Percentiles rank a stretch among this genome's conserved stretches.
Evolutionary conservation across 1,140 invertebrate genomes (phyloP).

Genomic region (Megalopta genalis): DNA sequence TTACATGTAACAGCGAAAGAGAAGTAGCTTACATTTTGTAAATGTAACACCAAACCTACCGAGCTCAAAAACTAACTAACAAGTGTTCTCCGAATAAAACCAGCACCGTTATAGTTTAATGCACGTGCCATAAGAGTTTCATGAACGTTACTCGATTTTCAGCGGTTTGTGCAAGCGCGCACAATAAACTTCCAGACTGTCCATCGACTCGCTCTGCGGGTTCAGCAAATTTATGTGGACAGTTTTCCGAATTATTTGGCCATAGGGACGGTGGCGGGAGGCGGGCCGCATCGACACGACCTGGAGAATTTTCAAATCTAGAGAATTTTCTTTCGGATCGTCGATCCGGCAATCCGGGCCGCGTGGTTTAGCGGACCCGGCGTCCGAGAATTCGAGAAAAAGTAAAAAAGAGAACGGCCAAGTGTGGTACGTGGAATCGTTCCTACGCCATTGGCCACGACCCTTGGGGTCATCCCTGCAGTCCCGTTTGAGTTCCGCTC

Average conservation of each 20-base stretch:
- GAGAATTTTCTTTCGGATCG: slow-evolving; percentile 31
- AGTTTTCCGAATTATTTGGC: slow-evolving; percentile 18
- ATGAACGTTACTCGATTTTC: too few relatives aligned
- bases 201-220: background rate
- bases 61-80: too few relatives aligned
- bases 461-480: slow-evolving; percentile 28
- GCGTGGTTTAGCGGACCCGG: slow-evolving; percentile 26
- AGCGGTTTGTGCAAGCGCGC: too few relatives aligned
- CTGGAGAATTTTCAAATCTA: slow-evolving; percentile 21
- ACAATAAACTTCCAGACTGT: background rate
- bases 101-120: too few relatives aligned
- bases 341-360: slow-evolving; percentile 10
- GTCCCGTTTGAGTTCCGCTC: slow-evolving; percentile 27
- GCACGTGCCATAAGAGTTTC: too few relatives aligned
- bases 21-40: too few relatives aligned
- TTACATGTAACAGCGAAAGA: too few relatives aligned
- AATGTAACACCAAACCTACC: too few relatives aligned
- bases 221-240: slow-evolving; percentile 2
- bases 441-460: slow-evolving; percentile 47
- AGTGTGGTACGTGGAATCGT: slow-evolving; percentile 38
- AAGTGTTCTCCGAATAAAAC: too few relatives aligned
- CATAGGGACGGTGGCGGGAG: background rate
- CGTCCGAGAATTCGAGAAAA: slow-evolving; percentile 12
- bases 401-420: slow-evolving; percentile 37
- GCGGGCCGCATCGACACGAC: slow-evolving; percentile 26